These are phyloP conservation scores for Daboia siamensis DNA, from an alignment of 2,113 vertebrate genomes.

Conservation along the genomic window DNA sequence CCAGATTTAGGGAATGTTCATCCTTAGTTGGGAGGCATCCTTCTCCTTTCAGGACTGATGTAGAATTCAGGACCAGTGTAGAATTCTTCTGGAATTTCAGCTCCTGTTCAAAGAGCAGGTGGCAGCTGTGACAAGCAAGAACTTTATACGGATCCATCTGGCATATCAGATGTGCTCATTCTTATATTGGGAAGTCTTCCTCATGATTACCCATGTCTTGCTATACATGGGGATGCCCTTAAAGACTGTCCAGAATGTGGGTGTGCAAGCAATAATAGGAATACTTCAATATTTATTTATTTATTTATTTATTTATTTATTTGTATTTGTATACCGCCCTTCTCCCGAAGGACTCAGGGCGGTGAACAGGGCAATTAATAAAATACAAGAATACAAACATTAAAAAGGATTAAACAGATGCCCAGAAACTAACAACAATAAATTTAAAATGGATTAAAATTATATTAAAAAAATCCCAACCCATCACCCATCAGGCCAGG, in stretches of 20 bases:
- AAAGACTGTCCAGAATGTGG: not conserved
- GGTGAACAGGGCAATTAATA: no score
- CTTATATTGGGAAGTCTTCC: not conserved
- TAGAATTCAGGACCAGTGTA: not conserved
- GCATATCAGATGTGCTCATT: not conserved
- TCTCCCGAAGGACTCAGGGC: no score
- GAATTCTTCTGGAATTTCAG: not conserved
- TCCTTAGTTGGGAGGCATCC: not conserved
- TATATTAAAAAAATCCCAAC: no score
- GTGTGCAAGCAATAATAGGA: not conserved
- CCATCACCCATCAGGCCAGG: no score
- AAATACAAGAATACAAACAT: no score
- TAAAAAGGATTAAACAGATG: no score
- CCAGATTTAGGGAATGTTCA: not conserved
- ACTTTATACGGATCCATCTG: not conserved
- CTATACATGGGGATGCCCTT: not conserved
- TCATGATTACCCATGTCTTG: not conserved
- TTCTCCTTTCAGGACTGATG: not conserved
- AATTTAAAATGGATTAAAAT: no score
- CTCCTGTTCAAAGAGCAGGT: not conserved
- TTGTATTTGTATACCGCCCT: no score
- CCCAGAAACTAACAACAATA: no score
- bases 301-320: no score
- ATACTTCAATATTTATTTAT: not conserved
- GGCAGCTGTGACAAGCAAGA: not conserved